Evolutionary conservation across 2,113 vertebrate genomes (phyloP).

Genomic region (Xiphias gladius): DNA sequence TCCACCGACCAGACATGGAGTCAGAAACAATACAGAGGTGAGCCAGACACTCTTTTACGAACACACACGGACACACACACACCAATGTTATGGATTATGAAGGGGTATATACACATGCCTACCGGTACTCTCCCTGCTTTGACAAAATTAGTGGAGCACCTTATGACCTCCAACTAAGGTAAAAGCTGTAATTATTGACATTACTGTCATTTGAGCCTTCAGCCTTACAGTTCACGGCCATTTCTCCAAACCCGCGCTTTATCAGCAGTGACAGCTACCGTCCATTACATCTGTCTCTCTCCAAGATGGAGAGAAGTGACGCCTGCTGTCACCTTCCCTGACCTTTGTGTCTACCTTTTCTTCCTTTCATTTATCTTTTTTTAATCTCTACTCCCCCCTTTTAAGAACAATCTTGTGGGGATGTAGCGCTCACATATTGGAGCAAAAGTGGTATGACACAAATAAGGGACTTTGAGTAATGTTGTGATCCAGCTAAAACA

Average conservation of each 20-base stretch:
- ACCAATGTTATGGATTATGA: not conserved
- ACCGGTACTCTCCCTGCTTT: slow-evolving; percentile 23
- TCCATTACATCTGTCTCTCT: slow-evolving; percentile 47
- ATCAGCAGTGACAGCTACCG: slow-evolving; percentile 34
- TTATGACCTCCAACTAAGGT: slow-evolving; percentile 39
- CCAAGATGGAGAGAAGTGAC: slow-evolving; percentile 13
- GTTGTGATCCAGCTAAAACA: not conserved
- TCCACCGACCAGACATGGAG: slow-evolving; percentile 21
- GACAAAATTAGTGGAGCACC: slow-evolving; percentile 22
- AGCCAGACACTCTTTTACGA: not conserved
- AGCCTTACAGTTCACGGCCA: slow-evolving; percentile 13
- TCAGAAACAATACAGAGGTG: slow-evolving; percentile 31
- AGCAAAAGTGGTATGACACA: not conserved
- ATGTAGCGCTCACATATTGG: not conserved
- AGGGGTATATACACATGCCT: not conserved
- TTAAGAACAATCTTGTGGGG: not conserved
- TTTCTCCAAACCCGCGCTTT: slow-evolving; percentile 29
- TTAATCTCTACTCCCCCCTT: not conserved
- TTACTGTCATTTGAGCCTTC: slow-evolving; percentile 31
- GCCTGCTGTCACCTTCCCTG: slow-evolving; percentile 3
- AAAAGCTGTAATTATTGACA: slow-evolving; percentile 51
- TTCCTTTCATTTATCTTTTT: not conserved
- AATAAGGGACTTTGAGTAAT: not conserved
- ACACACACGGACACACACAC: not conserved
- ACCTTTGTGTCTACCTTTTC: not conserved